Conservation (phyloP, 2,797 vertebrate species). For the Brotula barbata region DNA sequence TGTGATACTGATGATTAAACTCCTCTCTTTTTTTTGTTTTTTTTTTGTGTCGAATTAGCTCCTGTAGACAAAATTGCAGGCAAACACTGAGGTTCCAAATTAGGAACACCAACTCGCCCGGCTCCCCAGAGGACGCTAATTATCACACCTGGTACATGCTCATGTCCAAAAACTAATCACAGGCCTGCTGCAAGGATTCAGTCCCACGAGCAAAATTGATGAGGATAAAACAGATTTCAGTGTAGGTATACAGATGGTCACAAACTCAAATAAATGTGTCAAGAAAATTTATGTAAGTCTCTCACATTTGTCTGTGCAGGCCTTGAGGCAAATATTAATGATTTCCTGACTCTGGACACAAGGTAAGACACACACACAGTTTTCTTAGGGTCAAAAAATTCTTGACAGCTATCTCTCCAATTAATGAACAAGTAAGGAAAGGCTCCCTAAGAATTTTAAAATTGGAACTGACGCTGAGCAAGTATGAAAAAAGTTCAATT, state of each 20-base stretch:
- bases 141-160: slow-evolving; percentile 55
- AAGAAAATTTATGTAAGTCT: slow-evolving; percentile 7
- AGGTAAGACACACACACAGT: too few species aligned
- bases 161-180: slow-evolving; percentile 34
- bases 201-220: not conserved
- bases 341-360: slow-evolving; percentile 1
- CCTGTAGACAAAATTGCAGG: slow-evolving; percentile 43
- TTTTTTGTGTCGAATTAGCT: slow-evolving; percentile 47
- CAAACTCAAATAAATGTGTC: slow-evolving; percentile 40
- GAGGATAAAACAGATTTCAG: slow-evolving; percentile 35
- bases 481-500: too few species aligned
- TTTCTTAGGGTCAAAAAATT: too few species aligned
- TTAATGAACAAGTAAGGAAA: too few species aligned
- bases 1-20: slow-evolving; percentile 42
- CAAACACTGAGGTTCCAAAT: slow-evolving; percentile 46
- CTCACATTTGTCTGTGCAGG: slow-evolving; percentile 17
- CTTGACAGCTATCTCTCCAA: too few species aligned
- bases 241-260: slow-evolving; percentile 46
- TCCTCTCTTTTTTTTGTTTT: slow-evolving; percentile 19
- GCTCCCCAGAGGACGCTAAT: slow-evolving; percentile 24
- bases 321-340: slow-evolving; percentile 12
- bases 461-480: too few species aligned
- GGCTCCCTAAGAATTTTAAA: too few species aligned
- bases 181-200: slow-evolving; percentile 33
- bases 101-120: slow-evolving; percentile 25